Percentiles rank a stretch among this genome's conserved stretches.
These are phyloP conservation scores for Marcusenius ussheri DNA, from an alignment of 2,113 vertebrate genomes.

Conservation along the genomic window DNA sequence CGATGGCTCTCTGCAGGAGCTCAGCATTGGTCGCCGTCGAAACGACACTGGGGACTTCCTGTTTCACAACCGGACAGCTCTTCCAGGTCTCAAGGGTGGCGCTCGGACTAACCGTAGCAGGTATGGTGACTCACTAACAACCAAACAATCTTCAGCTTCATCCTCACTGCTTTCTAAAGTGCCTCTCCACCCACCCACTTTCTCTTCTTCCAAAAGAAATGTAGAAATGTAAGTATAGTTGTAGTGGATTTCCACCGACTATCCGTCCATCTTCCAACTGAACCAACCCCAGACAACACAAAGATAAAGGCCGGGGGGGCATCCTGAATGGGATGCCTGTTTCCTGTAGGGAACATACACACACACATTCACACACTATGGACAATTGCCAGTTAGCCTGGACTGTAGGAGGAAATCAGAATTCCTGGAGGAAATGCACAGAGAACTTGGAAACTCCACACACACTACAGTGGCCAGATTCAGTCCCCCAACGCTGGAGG, in stretches of 20 bases:
- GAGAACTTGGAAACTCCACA: neutral
- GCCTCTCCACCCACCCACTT: neutral
- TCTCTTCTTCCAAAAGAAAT: neutral
- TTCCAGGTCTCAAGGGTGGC: conserved; percentile 46
- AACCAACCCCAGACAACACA: neutral
- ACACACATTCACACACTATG: neutral
- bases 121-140: conserved; percentile 49
- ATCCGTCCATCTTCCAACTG: neutral
- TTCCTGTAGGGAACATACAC: neutral
- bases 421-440: neutral
- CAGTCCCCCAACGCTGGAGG: neutral
- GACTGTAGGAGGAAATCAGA: neutral
- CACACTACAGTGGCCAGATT: neutral
- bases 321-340: neutral
- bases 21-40: conserved; percentile 58
- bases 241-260: neutral
- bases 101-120: conserved; percentile 82
- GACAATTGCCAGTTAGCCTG: neutral
- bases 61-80: conserved; percentile 65
- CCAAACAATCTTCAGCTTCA: neutral
- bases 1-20: conserved; percentile 74
- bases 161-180: neutral
- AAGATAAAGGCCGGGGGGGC: neutral
- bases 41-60: conserved; percentile 67
- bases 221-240: neutral